These are phyloP conservation scores for Drosophila oshimai DNA, from an alignment of 1,140 invertebrate species.

Conservation along the genomic window DNA sequence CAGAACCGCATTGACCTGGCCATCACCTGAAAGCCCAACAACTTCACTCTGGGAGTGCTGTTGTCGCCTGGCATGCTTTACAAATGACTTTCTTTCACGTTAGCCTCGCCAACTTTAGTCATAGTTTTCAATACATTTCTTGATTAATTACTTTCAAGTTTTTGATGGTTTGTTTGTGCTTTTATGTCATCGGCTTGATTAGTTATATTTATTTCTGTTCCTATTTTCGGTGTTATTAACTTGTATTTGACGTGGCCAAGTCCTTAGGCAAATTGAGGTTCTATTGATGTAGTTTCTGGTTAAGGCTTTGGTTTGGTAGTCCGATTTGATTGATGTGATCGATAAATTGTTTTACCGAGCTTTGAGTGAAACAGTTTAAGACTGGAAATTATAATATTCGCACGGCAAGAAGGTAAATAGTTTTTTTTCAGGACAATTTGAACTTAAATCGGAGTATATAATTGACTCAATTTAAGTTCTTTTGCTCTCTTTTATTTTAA, in stretches of 20 bases:
- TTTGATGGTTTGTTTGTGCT: conserved; percentile 18
- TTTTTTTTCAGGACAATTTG: neutral
- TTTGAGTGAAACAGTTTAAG: conserved; percentile 46
- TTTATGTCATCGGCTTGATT: conserved; percentile 55
- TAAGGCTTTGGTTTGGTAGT: conserved; percentile 51
- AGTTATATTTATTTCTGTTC: conserved; percentile 50
- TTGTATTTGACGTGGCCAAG: conserved; percentile 26
- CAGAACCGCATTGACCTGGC: too few relatives aligned
- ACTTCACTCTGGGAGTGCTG: conserved; percentile 1
- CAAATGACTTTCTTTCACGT: conserved; percentile 69
- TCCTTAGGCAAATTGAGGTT: conserved; percentile 60
- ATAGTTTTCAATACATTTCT: conserved; percentile 67
- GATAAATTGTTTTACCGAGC: conserved; percentile 57
- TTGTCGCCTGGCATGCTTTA: conserved; percentile 36
- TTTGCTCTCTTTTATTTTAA: too few relatives aligned
- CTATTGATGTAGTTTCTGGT: conserved; percentile 65
- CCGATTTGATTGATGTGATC: conserved; percentile 51
- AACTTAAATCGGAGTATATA: too few relatives aligned
- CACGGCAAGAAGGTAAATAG: too few relatives aligned
- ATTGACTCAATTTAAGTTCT: too few relatives aligned
- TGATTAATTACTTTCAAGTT: conserved; percentile 58
- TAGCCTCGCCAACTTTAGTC: conserved; percentile 55
- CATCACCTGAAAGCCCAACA: too few relatives aligned
- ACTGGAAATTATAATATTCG: conserved; percentile 13
- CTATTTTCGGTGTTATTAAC: neutral